Evolutionary conservation across 2,797 vertebrate genomes (phyloP).

Genomic region (Chromobotia macracanthus): DNA sequence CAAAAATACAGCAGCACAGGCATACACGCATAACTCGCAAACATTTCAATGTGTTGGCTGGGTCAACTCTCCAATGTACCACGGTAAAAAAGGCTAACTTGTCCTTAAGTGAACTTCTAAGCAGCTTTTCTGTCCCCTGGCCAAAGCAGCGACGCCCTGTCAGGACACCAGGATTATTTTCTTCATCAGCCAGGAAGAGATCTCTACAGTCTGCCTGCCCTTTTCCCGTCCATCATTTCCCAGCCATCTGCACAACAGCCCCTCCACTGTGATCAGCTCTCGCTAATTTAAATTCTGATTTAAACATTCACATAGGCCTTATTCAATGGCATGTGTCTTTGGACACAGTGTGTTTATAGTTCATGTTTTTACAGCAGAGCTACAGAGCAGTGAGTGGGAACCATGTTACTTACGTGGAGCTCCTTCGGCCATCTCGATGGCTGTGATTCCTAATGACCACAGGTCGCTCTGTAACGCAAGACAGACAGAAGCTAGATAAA

Average conservation of each 20-base stretch:
- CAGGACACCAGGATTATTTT: slow-evolving; percentile 36
- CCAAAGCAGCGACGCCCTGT: slow-evolving; percentile 6
- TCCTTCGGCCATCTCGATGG: slow-evolving; percentile 98
- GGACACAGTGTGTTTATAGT: neutral
- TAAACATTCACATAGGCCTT: slow-evolving; percentile 19
- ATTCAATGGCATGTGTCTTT: neutral
- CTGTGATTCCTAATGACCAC: slow-evolving; percentile 97
- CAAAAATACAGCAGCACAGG: slow-evolving; percentile 4
- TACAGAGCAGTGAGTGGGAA: neutral
- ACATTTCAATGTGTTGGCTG: neutral
- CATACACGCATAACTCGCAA: neutral
- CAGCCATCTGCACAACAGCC: slow-evolving; percentile 41
- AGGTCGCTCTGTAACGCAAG: slow-evolving; percentile 88
- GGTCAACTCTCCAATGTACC: slow-evolving; percentile 14
- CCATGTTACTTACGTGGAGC: slow-evolving; percentile 88
- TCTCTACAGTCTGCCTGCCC: slow-evolving; percentile 33
- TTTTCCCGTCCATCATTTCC: slow-evolving; percentile 31
- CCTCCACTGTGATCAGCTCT: slow-evolving; percentile 13
- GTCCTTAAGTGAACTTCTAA: slow-evolving; percentile 30
- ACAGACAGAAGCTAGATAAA: slow-evolving; percentile 35
- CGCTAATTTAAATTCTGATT: neutral
- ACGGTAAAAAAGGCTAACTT: neutral
- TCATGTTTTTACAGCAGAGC: no score
- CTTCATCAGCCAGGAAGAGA: slow-evolving; percentile 31
- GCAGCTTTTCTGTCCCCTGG: slow-evolving; percentile 15